A percentile compares a stretch with the other conserved stretches of the same genome.
Conservation (phyloP, 2,888 invertebrate species). For the Papilio gigon region DNA sequence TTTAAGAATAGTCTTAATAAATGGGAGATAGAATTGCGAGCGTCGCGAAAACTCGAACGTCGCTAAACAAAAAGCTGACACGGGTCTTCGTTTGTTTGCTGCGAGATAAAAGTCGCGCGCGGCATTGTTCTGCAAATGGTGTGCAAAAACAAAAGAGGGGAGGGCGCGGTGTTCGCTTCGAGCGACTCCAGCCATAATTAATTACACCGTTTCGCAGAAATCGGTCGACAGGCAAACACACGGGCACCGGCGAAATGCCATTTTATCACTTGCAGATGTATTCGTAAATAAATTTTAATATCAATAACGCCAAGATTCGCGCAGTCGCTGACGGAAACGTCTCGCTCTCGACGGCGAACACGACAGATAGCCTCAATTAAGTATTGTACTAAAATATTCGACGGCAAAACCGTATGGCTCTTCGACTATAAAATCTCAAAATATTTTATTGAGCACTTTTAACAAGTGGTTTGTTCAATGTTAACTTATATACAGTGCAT, state of each 20-base stretch:
- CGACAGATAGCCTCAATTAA: slow-evolving; percentile 21
- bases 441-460: slow-evolving; percentile 22
- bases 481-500: slow-evolving; percentile 11
- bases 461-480: slow-evolving; percentile 15
- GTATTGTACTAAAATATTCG: slow-evolving; percentile 25
- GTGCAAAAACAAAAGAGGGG: slow-evolving; percentile 71
- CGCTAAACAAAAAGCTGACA: slow-evolving; percentile 63
- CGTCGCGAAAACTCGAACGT: slow-evolving; percentile 50
- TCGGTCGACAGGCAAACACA: slow-evolving; percentile 65
- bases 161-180: slow-evolving; percentile 50
- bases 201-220: slow-evolving; percentile 76
- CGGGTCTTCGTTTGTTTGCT: slow-evolving; percentile 64
- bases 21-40: slow-evolving; percentile 58
- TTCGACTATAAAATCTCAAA: slow-evolving; percentile 24
- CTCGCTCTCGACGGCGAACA: slow-evolving; percentile 45
- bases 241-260: slow-evolving; percentile 60
- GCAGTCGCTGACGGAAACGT: slow-evolving; percentile 51
- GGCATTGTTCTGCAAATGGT: slow-evolving; percentile 76
- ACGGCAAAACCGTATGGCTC: slow-evolving; percentile 29
- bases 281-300: slow-evolving; percentile 66
- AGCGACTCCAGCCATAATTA: slow-evolving; percentile 72
- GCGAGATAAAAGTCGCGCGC: slow-evolving; percentile 70
- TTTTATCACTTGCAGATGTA: slow-evolving; percentile 69
- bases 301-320: slow-evolving; percentile 45
- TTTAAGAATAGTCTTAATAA: slow-evolving; percentile 63